Conservation (phyloP, 2,797 vertebrate genomes). For the Xerus rutilus region DNA sequence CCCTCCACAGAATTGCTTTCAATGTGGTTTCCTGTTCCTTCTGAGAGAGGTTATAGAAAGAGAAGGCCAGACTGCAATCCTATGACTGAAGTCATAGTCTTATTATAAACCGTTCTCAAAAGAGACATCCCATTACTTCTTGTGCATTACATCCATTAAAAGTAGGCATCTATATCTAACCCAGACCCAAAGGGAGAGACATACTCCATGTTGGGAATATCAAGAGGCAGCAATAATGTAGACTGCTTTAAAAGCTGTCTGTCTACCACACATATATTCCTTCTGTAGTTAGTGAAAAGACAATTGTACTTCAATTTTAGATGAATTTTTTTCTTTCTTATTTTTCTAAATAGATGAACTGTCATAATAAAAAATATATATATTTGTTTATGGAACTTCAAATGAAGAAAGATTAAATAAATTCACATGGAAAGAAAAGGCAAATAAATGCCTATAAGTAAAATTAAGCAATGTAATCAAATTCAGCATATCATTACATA, state of each 20-base stretch:
- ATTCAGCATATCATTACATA: background rate
- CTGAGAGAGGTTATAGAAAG: background rate
- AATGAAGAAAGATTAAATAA: background rate
- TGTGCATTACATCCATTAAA: background rate
- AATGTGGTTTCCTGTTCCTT: background rate
- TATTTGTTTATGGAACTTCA: background rate
- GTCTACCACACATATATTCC: background rate
- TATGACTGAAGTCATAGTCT: background rate
- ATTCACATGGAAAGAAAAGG: background rate
- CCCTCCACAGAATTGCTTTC: rapidly evolving
- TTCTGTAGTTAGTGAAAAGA: background rate
- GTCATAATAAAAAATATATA: background rate
- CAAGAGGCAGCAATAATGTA: background rate
- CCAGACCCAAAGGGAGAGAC: background rate
- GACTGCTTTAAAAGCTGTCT: background rate
- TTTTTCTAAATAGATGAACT: background rate
- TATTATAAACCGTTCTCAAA: background rate
- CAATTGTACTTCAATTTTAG: background rate
- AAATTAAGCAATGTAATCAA: background rate
- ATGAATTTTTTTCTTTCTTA: background rate
- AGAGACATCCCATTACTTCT: background rate
- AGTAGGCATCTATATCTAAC: background rate
- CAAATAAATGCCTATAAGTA: background rate
- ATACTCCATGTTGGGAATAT: background rate
- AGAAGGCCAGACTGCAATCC: background rate